phyloP scores from a whole-genome alignment of 2,113 vertebrate species.

The Takifugu flavidus region DNA sequence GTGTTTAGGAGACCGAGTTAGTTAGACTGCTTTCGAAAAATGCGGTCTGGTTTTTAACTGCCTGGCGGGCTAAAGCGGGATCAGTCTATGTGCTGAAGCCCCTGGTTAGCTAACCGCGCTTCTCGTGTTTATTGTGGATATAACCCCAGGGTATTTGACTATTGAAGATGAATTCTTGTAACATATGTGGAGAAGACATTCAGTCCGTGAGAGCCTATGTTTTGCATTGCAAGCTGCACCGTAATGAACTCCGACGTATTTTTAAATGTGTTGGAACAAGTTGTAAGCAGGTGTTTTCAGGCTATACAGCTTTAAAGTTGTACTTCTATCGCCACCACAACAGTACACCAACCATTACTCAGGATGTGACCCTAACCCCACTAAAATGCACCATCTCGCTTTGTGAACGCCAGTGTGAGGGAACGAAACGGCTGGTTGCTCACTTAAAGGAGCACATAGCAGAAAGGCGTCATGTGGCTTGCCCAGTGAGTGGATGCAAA shows the following conservation, averaged over 20 bases:
- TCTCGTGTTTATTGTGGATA: too few species aligned
- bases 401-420: conserved; percentile 15
- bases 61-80: too few species aligned
- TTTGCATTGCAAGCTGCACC: conserved; percentile 26
- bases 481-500: conserved; percentile 14
- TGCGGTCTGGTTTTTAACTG: too few species aligned
- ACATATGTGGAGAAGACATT: conserved; percentile 8
- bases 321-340: conserved; percentile 25
- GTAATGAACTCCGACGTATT: conserved; percentile 18
- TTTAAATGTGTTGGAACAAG: conserved; percentile 27
- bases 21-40: too few species aligned
- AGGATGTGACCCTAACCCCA: too few species aligned
- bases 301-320: conserved; percentile 20
- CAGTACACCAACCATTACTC: background rate
- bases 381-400: conserved; percentile 25
- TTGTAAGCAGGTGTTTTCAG: conserved; percentile 25
- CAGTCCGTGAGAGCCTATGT: conserved; percentile 19
- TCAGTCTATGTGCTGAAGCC: too few species aligned
- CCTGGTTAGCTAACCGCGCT: too few species aligned
- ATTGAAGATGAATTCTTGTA: conserved; percentile 5
- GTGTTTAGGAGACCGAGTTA: too few species aligned
- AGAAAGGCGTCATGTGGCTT: background rate
- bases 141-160: too few species aligned
- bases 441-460: conserved; percentile 29
- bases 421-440: background rate